Evolutionary conservation across 2,113 vertebrate genomes (phyloP), one percentile per base, ranked within the genome.

Genomic region (Lasiurus cinereus): DNA sequence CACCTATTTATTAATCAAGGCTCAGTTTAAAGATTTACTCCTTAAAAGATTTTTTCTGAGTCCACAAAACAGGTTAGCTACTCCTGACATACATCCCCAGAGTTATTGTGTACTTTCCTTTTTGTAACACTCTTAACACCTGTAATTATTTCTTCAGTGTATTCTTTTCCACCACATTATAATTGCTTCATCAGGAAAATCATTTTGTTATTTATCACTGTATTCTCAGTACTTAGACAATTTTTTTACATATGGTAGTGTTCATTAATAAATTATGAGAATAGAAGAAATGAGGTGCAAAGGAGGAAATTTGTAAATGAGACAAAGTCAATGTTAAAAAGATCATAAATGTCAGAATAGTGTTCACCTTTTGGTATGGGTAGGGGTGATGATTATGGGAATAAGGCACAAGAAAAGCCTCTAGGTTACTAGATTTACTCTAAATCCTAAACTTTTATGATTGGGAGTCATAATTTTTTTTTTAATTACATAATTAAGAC

Each of bases 131-230:
- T 3, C 12, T 21, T 52, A 56, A 77, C 43, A 59, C 12, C 64
- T 84, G 1, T 12, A 62, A 77, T 82, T 80, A 85, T 67, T 83
- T 92, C 66, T 90, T 93, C 48, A 73, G 27, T 22, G 27, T n/a
- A 59, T 94, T 87, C 66, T 36, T 83, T 92, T 66, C 84, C 3
- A 69, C 8, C 11, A 79, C 29, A 95, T 52, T 87, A 62, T 59
- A 94, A 70, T 2, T 79, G n/a, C 39, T 36, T 74, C 52, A 33
- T 72, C 21, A 87, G 1, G 22, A 13, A 54, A 85, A 64, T 2
- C 73, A 64, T 91, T 93, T 88, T 93, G 56, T 88, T 52, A 91
- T 66, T 85, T 84, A 59, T 21, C 18, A 82, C 22, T 69, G 13
- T 84, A 88, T 59, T 78, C 15, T 84, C 7, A 73, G 24, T 31